phyloP scores from a whole-genome alignment of 2,797 vertebrate genomes.

The Chelmon rostratus region DNA sequence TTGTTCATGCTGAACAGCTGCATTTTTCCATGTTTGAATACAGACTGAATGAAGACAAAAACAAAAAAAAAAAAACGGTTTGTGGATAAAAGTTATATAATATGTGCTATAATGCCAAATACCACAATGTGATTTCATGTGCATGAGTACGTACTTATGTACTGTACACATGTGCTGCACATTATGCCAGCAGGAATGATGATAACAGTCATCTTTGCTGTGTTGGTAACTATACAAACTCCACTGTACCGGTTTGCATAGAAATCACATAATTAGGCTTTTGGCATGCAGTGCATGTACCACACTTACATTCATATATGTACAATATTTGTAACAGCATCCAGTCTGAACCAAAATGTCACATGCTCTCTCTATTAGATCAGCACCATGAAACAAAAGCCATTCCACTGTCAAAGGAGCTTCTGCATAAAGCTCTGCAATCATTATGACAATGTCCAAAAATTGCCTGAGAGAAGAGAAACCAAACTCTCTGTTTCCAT shows the following conservation, averaged over 20 bases:
- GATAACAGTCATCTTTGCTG: constrained; percentile 13
- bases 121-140: constrained; percentile 28
- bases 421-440: constrained; percentile 64
- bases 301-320: constrained; percentile 45
- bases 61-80: constrained; percentile 27
- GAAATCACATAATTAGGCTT: constrained; percentile 39
- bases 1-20: constrained; percentile 31
- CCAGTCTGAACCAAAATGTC: constrained; percentile 60
- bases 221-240: constrained; percentile 19
- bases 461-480: constrained; percentile 64
- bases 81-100: constrained; percentile 42
- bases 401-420: constrained; percentile 61
- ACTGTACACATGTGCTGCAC: constrained; percentile 7
- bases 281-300: constrained; percentile 43
- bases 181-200: constrained; percentile 28
- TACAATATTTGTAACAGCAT: constrained; percentile 48
- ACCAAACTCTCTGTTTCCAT: constrained; percentile 58
- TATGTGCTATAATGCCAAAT: constrained; percentile 16
- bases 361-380: constrained; percentile 62
- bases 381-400: constrained; percentile 65
- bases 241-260: constrained; percentile 22
- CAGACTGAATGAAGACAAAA: constrained; percentile 23
- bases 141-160: constrained; percentile 26
- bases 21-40: constrained; percentile 28
- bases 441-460: constrained; percentile 72